These are phyloP conservation scores for Quadriops clusia DNA, from an alignment of 2,888 invertebrate genomes.

Conservation along the genomic window DNA sequence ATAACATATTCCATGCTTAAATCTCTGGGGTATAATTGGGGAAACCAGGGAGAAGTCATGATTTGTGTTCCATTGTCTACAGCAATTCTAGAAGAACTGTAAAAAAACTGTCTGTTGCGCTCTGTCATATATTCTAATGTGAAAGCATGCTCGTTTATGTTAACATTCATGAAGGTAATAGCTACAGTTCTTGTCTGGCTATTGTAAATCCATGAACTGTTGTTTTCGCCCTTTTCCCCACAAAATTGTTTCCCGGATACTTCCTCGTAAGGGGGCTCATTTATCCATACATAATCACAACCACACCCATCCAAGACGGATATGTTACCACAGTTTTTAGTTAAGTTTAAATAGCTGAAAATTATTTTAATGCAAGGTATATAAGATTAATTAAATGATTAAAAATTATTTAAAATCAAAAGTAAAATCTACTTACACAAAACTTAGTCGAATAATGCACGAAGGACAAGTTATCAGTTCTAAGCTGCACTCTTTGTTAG, in stretches of 20 bases:
- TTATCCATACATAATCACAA: slow-evolving; percentile 53
- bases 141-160: slow-evolving; percentile 48
- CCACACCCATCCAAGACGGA: slow-evolving; percentile 28
- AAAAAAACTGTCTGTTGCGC: slow-evolving; percentile 45
- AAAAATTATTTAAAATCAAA: slow-evolving; percentile 15
- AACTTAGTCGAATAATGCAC: slow-evolving; percentile 46
- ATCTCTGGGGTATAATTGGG: slow-evolving; percentile 53
- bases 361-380: slow-evolving; percentile 2
- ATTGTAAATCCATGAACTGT: slow-evolving; percentile 38
- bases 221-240: slow-evolving; percentile 32
- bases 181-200: slow-evolving; percentile 49
- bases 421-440: slow-evolving; percentile 30
- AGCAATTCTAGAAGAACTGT: slow-evolving; percentile 35
- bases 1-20: slow-evolving; percentile 53
- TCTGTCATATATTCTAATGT: slow-evolving; percentile 51
- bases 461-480: slow-evolving; percentile 60
- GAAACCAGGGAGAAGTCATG: slow-evolving; percentile 56
- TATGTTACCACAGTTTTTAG: slow-evolving; percentile 27
- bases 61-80: slow-evolving; percentile 37
- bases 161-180: slow-evolving; percentile 46
- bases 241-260: slow-evolving; percentile 49
- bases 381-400: slow-evolving; percentile 1
- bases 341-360: slow-evolving; percentile 29
- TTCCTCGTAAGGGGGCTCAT: slow-evolving; percentile 52
- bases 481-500: slow-evolving; percentile 16